These are phyloP conservation scores for Stichopus chloronotus DNA, from an alignment of 35 echinoderm and acorn worm genomes.

Conservation along the genomic window DNA sequence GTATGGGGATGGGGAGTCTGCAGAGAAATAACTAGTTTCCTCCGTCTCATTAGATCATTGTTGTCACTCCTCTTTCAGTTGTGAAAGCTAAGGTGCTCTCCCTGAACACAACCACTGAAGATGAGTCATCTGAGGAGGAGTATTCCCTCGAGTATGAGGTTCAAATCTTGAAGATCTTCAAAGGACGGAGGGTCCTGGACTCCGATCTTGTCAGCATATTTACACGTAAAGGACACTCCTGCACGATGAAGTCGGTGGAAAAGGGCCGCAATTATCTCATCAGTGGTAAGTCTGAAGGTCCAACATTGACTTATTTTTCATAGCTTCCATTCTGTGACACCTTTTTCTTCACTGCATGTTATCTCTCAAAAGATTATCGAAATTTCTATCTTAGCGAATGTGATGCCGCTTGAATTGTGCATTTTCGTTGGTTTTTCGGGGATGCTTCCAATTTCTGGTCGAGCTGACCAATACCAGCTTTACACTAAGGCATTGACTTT, in stretches of 20 bases:
- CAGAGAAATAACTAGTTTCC: too few relatives aligned
- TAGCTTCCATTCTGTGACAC: too few relatives aligned
- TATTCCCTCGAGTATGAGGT: slow-evolving; percentile 20
- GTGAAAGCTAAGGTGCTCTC: slow-evolving; percentile 15
- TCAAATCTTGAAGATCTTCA: slow-evolving; percentile 32
- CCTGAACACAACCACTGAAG: neutral
- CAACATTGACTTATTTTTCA: too few relatives aligned
- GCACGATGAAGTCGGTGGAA: neutral
- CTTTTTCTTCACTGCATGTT: too few relatives aligned
- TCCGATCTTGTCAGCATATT: neutral
- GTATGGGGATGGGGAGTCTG: too few relatives aligned
- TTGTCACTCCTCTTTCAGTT: neutral
- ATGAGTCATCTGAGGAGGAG: neutral
- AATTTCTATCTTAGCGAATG: neutral
- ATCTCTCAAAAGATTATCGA: neutral
- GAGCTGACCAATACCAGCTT: too few relatives aligned
- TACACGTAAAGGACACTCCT: neutral
- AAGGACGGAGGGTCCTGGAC: neutral
- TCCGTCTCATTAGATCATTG: too few relatives aligned
- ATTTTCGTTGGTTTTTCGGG: too few relatives aligned
- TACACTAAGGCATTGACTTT: too few relatives aligned
- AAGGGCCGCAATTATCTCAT: slow-evolving; percentile 16
- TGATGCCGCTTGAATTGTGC: too few relatives aligned
- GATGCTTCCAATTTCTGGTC: too few relatives aligned
- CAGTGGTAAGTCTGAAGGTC: slow-evolving; percentile 12